Evolutionary conservation across 2,113 vertebrate species (phyloP).

Genomic region (Crocuta crocuta): DNA sequence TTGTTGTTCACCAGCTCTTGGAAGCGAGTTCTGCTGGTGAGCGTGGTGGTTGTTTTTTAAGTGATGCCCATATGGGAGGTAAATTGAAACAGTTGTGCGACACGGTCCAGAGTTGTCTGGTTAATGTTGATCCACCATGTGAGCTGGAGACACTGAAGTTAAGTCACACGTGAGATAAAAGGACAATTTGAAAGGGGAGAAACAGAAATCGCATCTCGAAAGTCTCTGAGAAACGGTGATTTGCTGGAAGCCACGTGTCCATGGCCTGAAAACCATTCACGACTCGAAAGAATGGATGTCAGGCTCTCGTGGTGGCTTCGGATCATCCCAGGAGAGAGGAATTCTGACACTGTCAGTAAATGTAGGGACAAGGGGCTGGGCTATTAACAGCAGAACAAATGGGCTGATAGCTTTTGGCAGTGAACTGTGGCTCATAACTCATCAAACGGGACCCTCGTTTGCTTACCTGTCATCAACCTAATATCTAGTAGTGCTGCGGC

Average conservation of each 20-base stretch:
- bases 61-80: slow-evolving; percentile 74
- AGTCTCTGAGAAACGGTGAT: neutral
- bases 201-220: slow-evolving; percentile 33
- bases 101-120: slow-evolving; percentile 39
- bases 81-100: slow-evolving; percentile 47
- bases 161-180: slow-evolving; percentile 54
- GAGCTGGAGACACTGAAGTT: slow-evolving; percentile 64
- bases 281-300: neutral
- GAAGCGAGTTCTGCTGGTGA: slow-evolving; percentile 38
- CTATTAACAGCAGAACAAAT: neutral
- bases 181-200: slow-evolving; percentile 32
- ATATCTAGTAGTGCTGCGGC: slow-evolving; percentile 20
- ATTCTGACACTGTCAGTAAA: neutral
- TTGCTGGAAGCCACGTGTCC: slow-evolving; percentile 36
- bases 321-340: neutral
- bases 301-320: neutral
- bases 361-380: neutral
- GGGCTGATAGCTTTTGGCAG: neutral
- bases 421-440: neutral
- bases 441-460: slow-evolving; percentile 34
- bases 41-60: slow-evolving; percentile 66
- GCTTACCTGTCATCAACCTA: neutral
- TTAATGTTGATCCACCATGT: slow-evolving; percentile 68
- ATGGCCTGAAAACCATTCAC: neutral
- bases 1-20: slow-evolving; percentile 64